These are phyloP conservation scores for Centrocercus urophasianus DNA, from an alignment of 2,113 vertebrate species.

Conservation along the genomic window DNA sequence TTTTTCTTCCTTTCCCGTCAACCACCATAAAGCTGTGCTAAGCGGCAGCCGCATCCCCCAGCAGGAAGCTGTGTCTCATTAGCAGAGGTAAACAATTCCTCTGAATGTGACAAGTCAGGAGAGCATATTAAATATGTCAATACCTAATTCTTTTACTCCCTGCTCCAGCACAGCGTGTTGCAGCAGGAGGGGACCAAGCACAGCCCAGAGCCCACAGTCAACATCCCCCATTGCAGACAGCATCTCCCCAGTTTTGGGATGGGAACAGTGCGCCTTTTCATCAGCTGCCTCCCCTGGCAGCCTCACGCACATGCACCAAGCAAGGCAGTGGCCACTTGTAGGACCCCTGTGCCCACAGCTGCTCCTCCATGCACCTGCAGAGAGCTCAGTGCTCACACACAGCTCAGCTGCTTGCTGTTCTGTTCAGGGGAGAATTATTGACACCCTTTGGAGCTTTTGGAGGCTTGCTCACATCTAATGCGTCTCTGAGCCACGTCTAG, in stretches of 20 bases:
- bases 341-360: slow-evolving; percentile 2
- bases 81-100: slow-evolving; percentile 54
- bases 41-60: slow-evolving; percentile 45
- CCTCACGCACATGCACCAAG: fast-evolving
- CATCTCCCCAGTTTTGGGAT: not conserved
- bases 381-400: not conserved
- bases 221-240: not conserved
- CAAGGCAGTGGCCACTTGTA: not conserved
- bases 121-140: slow-evolving; percentile 33
- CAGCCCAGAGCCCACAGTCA: not conserved
- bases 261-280: not conserved
- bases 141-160: not conserved
- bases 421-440: not conserved
- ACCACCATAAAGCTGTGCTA: not conserved
- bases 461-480: fast-evolving
- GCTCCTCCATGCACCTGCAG: not conserved
- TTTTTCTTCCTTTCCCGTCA: slow-evolving; percentile 23
- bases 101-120: slow-evolving; percentile 53
- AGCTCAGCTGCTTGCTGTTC: not conserved
- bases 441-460: not conserved
- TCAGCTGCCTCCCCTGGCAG: not conserved
- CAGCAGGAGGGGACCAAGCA: not conserved
- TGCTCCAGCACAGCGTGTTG: not conserved
- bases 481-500: fast-evolving
- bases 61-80: slow-evolving; percentile 64